phyloP scores from a whole-genome alignment of 2,113 vertebrate genomes.

The Ptilorrhoa leucosticta region DNA sequence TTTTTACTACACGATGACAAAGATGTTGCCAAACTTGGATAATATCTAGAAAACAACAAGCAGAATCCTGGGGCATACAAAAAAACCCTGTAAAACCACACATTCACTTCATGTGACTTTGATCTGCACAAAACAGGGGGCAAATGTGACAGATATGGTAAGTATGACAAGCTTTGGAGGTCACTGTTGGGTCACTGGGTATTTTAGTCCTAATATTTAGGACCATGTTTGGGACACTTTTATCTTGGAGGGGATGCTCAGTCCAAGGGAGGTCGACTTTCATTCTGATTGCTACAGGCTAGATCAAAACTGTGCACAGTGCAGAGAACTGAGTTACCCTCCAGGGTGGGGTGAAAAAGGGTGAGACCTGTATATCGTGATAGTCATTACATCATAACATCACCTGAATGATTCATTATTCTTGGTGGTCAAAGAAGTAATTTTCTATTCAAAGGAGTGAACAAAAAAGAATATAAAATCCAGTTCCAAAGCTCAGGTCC shows the following conservation, averaged over 20 bases:
- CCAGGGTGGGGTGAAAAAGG: background rate
- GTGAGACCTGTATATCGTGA: fast-evolving
- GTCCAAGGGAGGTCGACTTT: background rate
- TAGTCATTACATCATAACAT: background rate
- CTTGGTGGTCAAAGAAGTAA: background rate
- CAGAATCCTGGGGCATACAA: background rate
- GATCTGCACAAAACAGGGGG: background rate
- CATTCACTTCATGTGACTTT: background rate
- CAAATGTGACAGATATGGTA: background rate
- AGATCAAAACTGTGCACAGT: background rate
- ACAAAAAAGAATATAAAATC: background rate
- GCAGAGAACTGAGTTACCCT: background rate
- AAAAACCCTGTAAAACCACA: background rate
- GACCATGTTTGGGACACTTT: fast-evolving
- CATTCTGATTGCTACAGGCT: background rate
- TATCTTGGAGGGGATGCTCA: background rate
- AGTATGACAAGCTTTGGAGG: background rate
- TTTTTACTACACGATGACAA: background rate
- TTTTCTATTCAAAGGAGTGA: background rate
- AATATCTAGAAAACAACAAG: background rate
- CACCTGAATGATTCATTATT: background rate
- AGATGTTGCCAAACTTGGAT: background rate
- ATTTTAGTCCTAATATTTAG: background rate
- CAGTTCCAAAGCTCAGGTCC: background rate
- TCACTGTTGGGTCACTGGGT: background rate